phyloP scores from a whole-genome alignment of 2,797 vertebrate genomes.

The Rhynchotus rufescens region DNA sequence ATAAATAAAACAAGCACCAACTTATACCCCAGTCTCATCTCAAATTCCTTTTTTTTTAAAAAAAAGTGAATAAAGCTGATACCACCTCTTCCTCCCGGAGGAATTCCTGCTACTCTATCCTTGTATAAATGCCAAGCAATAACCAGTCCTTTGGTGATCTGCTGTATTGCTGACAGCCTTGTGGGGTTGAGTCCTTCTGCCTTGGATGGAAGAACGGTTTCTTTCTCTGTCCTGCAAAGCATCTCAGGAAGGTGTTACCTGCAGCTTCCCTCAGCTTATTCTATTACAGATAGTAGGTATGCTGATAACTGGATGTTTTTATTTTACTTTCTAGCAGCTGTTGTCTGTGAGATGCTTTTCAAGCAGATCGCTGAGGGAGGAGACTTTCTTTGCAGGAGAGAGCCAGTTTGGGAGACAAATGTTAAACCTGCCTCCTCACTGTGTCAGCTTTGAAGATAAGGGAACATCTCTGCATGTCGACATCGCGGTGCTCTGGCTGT shows the following conservation, averaged over 20 bases:
- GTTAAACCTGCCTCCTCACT: neutral
- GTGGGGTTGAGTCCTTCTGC: neutral
- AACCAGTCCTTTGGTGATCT: neutral
- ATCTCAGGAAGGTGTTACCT: neutral
- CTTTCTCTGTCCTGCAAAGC: neutral
- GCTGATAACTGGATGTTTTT: neutral
- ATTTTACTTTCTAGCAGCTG: neutral
- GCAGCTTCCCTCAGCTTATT: neutral
- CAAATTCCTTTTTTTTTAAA: constrained; percentile 3
- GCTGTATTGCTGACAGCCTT: neutral
- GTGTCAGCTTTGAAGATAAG: neutral
- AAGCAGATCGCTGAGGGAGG: neutral
- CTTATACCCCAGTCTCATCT: constrained; percentile 24
- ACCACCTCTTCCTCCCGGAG: neutral
- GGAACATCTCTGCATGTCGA: neutral
- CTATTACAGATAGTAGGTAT: neutral
- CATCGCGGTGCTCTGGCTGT: neutral
- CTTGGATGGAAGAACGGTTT: neutral
- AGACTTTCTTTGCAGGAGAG: neutral
- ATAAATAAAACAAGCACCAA: constrained; percentile 32
- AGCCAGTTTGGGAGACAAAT: neutral
- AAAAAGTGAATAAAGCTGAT: neutral
- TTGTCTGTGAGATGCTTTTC: neutral
- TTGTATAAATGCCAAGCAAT: neutral
- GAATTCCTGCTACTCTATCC: neutral